Evolutionary conservation across 2,888 invertebrate genomes (phyloP), one percentile per base, ranked within the genome.

Genomic region (Heteromyza rotundicornis): DNA sequence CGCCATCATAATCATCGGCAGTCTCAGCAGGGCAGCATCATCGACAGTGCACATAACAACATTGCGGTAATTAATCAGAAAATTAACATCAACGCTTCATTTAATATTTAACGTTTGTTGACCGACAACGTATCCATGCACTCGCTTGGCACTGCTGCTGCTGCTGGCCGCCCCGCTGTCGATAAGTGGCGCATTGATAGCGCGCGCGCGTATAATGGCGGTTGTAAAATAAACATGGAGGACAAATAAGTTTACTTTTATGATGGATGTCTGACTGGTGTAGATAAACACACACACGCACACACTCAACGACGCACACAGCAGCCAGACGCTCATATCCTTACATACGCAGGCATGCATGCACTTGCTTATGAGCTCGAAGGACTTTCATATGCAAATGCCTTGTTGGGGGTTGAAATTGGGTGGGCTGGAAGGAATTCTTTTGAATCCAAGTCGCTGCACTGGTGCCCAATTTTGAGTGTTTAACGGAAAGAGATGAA

Each of bases 11-110:
- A 24, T 24, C 51, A 27, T 17, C 35, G 51, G 32, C 56, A n/a
- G n/a, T n/a, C n/a, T n/a, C n/a, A n/a, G n/a, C n/a, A n/a, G 35
- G 22, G 50, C 35, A 54, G 36, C 19, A 60, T 61, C 64, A 54
- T 5, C n/a, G 14, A 19, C 54, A 35, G n/a, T n/a, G n/a, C n/a
- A n/a, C n/a, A 54, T 14, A 64, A 59, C 68, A 68, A 63, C 68
- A 68, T 64, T 67, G 72, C 74, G 79, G 74, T 81, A 82, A 82
- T 82, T 82, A 82, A 81, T 80, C 82, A 80, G 79, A 79, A 81
- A 82, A 82, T 82, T 82, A 82, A 80, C 82, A 79, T 79, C 78
- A 78, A 80, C 78, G 81, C 80, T 80, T 82, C 80, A 82, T 82
- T 82, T 79, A 82, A 81, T 82, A 82, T 82, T 82, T 75, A 80